These are phyloP conservation scores for Aphodius granarius DNA, from an alignment of 2,888 invertebrate genomes.

Conservation along the genomic window DNA sequence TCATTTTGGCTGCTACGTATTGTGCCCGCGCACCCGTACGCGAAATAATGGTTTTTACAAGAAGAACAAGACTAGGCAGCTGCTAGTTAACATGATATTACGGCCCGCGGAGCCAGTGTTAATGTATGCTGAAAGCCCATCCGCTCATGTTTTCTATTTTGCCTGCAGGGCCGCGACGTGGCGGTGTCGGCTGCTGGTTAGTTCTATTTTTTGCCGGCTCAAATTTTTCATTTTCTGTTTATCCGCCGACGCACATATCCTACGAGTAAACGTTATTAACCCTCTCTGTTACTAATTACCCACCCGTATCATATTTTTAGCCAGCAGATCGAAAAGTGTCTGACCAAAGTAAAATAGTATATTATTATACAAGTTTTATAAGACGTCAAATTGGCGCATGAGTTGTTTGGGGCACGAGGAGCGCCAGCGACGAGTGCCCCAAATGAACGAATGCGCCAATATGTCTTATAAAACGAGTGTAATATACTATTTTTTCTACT, in stretches of 20 bases:
- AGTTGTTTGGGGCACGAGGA: too few relatives aligned
- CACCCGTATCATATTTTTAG: background rate
- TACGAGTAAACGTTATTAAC: constrained; percentile 9
- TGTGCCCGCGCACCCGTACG: background rate
- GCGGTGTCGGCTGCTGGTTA: background rate
- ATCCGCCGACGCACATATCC: constrained; percentile 1
- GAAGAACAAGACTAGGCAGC: background rate
- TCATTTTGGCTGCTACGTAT: too few relatives aligned
- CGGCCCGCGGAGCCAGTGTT: background rate
- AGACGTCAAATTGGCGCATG: too few relatives aligned
- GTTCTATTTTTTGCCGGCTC: constrained; percentile 1
- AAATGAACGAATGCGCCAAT: too few relatives aligned
- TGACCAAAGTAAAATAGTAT: too few relatives aligned
- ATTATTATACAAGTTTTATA: too few relatives aligned
- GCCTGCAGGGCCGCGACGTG: background rate
- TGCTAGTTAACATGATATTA: constrained; percentile 13
- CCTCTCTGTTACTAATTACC: constrained; percentile 12
- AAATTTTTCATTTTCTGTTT: constrained; percentile 13
- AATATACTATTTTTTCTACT: too few relatives aligned
- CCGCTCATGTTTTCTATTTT: constrained; percentile 13
- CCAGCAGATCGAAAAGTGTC: too few relatives aligned
- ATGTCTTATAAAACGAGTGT: too few relatives aligned
- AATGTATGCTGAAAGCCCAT: constrained; percentile 13
- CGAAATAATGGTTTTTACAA: background rate
- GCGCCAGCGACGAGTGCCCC: too few relatives aligned